Conservation (phyloP, 2,113 vertebrate genomes). For the Pionites leucogaster region DNA sequence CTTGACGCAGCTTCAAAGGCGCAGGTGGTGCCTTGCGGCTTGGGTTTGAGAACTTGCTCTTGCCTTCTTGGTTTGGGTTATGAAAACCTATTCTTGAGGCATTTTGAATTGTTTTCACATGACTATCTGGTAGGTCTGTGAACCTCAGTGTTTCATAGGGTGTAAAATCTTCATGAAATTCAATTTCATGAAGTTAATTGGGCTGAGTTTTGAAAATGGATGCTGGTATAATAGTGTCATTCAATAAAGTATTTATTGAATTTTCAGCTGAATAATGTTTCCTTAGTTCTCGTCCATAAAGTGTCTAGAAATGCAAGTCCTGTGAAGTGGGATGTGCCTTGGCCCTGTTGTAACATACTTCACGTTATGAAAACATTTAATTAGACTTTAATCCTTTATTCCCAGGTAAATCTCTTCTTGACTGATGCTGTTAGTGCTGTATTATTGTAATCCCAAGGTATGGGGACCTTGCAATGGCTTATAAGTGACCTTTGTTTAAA, state of each 20-base stretch:
- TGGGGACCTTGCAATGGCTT: background rate
- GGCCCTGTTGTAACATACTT: background rate
- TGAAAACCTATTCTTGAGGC: background rate
- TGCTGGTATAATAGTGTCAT: background rate
- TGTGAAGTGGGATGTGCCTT: background rate
- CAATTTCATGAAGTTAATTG: background rate
- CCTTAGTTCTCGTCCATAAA: background rate
- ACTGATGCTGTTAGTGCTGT: background rate
- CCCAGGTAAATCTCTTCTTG: background rate
- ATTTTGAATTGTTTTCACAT: background rate
- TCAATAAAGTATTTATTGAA: background rate
- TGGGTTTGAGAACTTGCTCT: background rate
- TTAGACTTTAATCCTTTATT: background rate
- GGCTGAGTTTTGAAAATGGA: background rate
- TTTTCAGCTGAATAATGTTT: background rate
- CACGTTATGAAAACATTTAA: background rate
- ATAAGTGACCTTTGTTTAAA: background rate
- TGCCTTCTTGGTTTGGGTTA: background rate
- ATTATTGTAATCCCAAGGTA: background rate
- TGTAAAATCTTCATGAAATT: background rate
- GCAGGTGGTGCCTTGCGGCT: no score
- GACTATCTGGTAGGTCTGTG: rapidly evolving
- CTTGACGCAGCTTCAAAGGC: no score
- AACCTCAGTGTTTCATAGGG: background rate
- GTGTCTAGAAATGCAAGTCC: background rate